Conservation (phyloP, 2,113 vertebrate genomes). For the Monopterus albus region DNA sequence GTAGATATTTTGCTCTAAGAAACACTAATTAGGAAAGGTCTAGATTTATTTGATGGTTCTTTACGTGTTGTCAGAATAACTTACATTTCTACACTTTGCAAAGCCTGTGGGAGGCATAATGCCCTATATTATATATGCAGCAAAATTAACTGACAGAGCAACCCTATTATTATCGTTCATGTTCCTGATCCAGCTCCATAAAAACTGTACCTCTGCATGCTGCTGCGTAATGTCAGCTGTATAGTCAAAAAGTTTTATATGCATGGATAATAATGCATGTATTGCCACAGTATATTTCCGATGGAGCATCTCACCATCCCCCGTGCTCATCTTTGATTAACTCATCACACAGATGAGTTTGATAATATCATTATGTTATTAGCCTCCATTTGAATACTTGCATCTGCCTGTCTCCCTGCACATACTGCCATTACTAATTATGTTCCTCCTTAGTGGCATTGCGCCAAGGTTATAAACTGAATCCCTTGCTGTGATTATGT, state of each 20-base stretch:
- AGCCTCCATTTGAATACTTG: constrained; percentile 60
- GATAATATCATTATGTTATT: constrained; percentile 63
- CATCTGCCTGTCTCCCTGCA: constrained; percentile 61
- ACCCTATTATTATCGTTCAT: constrained; percentile 26
- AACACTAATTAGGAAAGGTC: background rate
- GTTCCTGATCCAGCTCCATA: constrained; percentile 50
- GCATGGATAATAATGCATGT: constrained; percentile 74
- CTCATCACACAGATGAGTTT: constrained; percentile 64
- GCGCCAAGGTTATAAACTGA: constrained; percentile 52
- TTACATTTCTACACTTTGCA: background rate
- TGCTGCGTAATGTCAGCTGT: constrained; percentile 45
- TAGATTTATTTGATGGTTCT: background rate
- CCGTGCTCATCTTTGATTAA: constrained; percentile 64
- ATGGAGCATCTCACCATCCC: constrained; percentile 50
- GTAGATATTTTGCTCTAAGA: background rate
- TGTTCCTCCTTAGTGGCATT: constrained; percentile 50
- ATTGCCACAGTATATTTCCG: constrained; percentile 37
- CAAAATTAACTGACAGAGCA: constrained; percentile 29
- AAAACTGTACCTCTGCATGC: constrained; percentile 60
- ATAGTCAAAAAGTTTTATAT: constrained; percentile 36
- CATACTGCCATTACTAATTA: constrained; percentile 63
- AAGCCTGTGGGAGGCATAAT: constrained; percentile 33
- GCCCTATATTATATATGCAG: constrained; percentile 15
- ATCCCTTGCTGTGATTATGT: constrained; percentile 57
- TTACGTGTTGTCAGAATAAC: background rate